These are phyloP conservation scores for Procambarus clarkii DNA, from an alignment of 1,140 invertebrate genomes.

Conservation along the genomic window DNA sequence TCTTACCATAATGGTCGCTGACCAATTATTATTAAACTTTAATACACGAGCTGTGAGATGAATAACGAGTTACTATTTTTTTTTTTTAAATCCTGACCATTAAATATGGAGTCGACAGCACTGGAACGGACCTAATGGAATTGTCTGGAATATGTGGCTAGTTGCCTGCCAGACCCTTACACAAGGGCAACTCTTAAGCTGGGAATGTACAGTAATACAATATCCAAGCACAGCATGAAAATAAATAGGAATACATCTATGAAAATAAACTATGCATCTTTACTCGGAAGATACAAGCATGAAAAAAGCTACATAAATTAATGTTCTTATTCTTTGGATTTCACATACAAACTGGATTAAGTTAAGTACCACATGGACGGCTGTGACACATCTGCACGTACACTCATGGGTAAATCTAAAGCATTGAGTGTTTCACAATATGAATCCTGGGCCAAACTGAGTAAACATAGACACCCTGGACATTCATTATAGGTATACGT, in stretches of 20 bases:
- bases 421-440: neutral
- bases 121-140: conserved; percentile 61
- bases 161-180: conserved; percentile 49
- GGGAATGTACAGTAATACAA: conserved; percentile 64
- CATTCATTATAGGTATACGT: conserved; percentile 23
- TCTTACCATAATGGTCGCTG: conserved; percentile 29
- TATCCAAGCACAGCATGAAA: conserved; percentile 57
- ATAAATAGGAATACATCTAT: conserved; percentile 49
- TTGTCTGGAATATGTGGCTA: conserved; percentile 59
- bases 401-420: conserved; percentile 18
- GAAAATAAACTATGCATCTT: conserved; percentile 61
- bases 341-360: conserved; percentile 51
- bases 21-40: neutral
- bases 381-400: conserved; percentile 48
- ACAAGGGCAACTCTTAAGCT: conserved; percentile 56
- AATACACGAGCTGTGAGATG: neutral
- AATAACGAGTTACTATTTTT: too few relatives aligned
- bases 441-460: conserved; percentile 21
- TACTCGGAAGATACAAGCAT: conserved; percentile 52
- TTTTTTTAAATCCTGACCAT: conserved; percentile 1
- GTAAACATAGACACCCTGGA: conserved; percentile 24
- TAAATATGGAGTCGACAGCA: conserved; percentile 34
- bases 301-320: conserved; percentile 54
- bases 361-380: conserved; percentile 65
- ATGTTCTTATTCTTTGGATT: conserved; percentile 61